Conservation (phyloP, 2,113 vertebrate genomes). For the Puffinus mauretanicus region DNA sequence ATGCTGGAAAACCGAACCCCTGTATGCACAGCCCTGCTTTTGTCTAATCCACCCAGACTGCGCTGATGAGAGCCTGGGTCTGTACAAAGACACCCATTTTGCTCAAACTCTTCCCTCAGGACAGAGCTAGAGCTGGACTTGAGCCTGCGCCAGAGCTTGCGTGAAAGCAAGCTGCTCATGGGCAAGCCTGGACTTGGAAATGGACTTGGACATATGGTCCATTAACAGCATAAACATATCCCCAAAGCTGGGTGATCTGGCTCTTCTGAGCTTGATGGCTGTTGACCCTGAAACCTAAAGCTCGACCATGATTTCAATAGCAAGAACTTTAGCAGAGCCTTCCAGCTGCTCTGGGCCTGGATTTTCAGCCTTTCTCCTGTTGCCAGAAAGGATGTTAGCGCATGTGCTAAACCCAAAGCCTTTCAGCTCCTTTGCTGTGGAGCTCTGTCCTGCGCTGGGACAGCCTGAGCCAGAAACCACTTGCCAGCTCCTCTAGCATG, state of each 20-base stretch:
- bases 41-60: neutral
- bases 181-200: neutral
- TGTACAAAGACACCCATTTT: neutral
- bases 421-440: neutral
- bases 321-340: neutral
- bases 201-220: neutral
- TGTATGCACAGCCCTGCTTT: neutral
- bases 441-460: neutral
- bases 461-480: neutral
- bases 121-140: neutral
- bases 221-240: neutral
- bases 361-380: neutral
- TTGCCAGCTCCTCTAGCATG: neutral
- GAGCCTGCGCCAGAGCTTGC: neutral
- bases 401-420: neutral
- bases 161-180: neutral
- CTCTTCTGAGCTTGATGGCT: neutral
- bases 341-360: neutral
- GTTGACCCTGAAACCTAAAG: neutral
- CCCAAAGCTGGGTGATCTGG: neutral
- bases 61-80: neutral
- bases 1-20: neutral
- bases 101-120: neutral
- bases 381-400: neutral
- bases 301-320: rapidly evolving